Evolutionary conservation across 2,113 vertebrate species (phyloP), one percentile per base, ranked within the genome.

Genomic region (Tragelaphus buxtoni): DNA sequence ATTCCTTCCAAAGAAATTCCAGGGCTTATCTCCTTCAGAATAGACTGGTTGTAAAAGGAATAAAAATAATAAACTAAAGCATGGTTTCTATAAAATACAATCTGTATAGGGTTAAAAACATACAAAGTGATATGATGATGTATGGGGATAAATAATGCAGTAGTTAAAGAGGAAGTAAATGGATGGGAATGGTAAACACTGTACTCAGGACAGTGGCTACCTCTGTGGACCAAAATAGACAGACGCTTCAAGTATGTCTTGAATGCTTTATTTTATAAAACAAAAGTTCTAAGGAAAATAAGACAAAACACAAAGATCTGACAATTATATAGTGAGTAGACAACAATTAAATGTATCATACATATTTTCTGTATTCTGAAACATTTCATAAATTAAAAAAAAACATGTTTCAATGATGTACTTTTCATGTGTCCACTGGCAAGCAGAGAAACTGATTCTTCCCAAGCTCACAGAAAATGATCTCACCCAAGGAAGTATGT

Each of bases 401-500:
- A 96, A 87, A 94, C 61, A 93, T 61, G 53, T 22, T 81, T 72
- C 51, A 90, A 22, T 76, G 28, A 95, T 92, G 10, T 88, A 63
- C 94, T 95, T 95, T 85, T 61, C 69, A 92, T 47, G 80, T 92
- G 58, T 87, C 90, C 87, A 92, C 26, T 35, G 17, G 84, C 80
- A 95, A 90, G 95, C n/a, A 65, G 30, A 81, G 65, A 81, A 91
- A 93, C 39, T 76, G 79, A 69, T 93, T 87, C 93, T 87, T 94
- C 87, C 74, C 79, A 87, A 95, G 60, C 91, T 97, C 94, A 97
- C 74, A 97, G 65, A 97, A 95, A 96, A 90, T 82, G 65, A 95
- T 69, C 92, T 97, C 90, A 96, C 56, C 90, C 69, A 95, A 95
- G 83, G 72, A 97, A 94, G 45, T 61, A 77, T 79, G 51, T 47